These are phyloP conservation scores for Zhengitettix transpicula DNA, from an alignment of 2,888 invertebrate genomes.

Conservation along the genomic window DNA sequence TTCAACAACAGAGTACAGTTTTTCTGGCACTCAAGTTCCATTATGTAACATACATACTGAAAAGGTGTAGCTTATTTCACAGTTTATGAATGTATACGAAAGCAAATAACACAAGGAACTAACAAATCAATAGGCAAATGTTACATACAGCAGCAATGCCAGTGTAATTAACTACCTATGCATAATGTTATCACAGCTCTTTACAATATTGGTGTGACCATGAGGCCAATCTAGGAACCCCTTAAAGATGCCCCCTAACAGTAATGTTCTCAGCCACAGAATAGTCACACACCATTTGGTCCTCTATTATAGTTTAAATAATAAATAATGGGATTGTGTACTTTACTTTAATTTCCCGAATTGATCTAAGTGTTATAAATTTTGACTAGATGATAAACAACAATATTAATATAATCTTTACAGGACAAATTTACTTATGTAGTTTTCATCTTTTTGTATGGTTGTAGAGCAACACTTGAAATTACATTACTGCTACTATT, in stretches of 20 bases:
- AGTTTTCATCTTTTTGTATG: constrained; percentile 83
- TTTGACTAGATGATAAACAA: constrained; percentile 10
- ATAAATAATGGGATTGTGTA: background rate
- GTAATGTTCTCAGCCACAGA: background rate
- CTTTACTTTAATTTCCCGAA: background rate
- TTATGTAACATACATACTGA: background rate
- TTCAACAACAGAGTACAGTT: constrained; percentile 2
- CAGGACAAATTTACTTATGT: constrained; percentile 33
- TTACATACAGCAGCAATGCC: background rate
- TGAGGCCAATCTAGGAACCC: background rate
- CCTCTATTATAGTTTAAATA: background rate
- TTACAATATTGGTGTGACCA: constrained; percentile 5
- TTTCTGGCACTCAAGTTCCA: constrained; percentile 4
- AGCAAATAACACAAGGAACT: constrained; percentile 4
- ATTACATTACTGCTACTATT: constrained; percentile 25
- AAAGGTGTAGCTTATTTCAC: background rate
- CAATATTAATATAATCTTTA: too few relatives aligned
- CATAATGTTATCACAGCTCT: constrained; percentile 9
- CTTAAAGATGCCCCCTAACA: constrained; percentile 1
- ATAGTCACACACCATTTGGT: background rate
- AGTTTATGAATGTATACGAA: background rate
- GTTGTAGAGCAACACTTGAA: constrained; percentile 46
- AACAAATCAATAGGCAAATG: background rate
- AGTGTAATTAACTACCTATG: background rate
- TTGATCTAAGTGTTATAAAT: constrained; percentile 2